Conservation (phyloP, 2,888 invertebrate genomes). For the Acanthopleura granulata region DNA sequence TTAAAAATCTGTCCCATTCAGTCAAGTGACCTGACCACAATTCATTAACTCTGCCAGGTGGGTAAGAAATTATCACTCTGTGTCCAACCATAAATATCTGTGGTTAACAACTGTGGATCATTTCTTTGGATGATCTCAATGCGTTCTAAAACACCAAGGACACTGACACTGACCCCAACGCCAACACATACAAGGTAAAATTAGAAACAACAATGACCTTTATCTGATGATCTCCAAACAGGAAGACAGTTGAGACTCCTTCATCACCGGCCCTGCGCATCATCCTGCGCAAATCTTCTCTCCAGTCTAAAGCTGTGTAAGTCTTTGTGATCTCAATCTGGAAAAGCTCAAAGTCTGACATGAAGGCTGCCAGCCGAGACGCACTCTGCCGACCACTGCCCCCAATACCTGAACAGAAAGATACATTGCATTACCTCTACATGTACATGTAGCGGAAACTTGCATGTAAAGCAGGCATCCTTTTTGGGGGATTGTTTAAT, state of each 20-base stretch:
- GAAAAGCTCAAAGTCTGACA: constrained; percentile 68
- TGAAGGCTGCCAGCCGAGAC: constrained; percentile 65
- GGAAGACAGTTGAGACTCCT: constrained; percentile 64
- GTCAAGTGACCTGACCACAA: no score
- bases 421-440: neutral
- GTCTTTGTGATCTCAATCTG: constrained; percentile 69
- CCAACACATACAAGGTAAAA: neutral
- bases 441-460: neutral
- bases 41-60: no score
- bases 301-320: constrained; percentile 65
- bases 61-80: no score
- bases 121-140: no score
- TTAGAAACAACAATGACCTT: constrained; percentile 47
- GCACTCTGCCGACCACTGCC: constrained; percentile 68
- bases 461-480: no score
- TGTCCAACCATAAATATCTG: no score
- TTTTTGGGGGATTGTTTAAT: no score
- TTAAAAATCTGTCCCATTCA: no score
- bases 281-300: constrained; percentile 65
- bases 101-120: no score
- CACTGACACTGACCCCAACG: no score
- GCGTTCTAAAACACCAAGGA: no score
- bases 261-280: constrained; percentile 64
- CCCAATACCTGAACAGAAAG: constrained; percentile 59
- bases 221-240: constrained; percentile 68